Conservation (phyloP, 2,888 invertebrate genomes). For the Tethea ocularis region DNA sequence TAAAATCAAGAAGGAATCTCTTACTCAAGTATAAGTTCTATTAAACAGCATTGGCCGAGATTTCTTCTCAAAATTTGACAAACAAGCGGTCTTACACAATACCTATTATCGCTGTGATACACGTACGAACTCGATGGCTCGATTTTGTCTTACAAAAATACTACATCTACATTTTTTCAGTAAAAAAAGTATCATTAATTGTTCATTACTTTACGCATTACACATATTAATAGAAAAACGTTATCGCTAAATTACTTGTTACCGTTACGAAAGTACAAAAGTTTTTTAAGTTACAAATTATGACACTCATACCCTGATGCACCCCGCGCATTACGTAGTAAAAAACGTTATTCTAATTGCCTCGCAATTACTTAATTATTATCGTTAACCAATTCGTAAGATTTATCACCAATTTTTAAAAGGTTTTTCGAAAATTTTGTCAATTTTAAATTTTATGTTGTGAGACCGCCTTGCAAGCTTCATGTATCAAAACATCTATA, state of each 20-base stretch:
- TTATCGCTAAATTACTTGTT: conserved; percentile 77
- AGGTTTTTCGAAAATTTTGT: conserved; percentile 41
- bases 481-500: conserved; percentile 10
- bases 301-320: conserved; percentile 84
- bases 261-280: conserved; percentile 81
- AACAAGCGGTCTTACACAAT: conserved; percentile 62
- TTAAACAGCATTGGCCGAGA: conserved; percentile 36
- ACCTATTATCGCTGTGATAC: conserved; percentile 83
- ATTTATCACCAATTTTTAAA: conserved; percentile 68
- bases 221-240: conserved; percentile 76
- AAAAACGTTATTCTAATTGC: conserved; percentile 72
- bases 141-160: conserved; percentile 75
- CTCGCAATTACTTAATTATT: conserved; percentile 79
- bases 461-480: conserved; percentile 22
- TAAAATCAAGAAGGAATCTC: conserved; percentile 59
- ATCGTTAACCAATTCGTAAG: conserved; percentile 80
- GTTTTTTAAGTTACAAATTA: conserved; percentile 70
- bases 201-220: conserved; percentile 72
- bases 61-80: conserved; percentile 58
- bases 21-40: conserved; percentile 15
- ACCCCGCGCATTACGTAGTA: conserved; percentile 79
- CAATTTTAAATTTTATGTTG: conserved; percentile 23
- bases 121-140: conserved; percentile 70
- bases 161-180: conserved; percentile 75
- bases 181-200: conserved; percentile 79